Percentiles rank a stretch among this genome's conserved stretches.
phyloP scores from a whole-genome alignment of 2,888 invertebrate species.

The Mamestra brassicae region DNA sequence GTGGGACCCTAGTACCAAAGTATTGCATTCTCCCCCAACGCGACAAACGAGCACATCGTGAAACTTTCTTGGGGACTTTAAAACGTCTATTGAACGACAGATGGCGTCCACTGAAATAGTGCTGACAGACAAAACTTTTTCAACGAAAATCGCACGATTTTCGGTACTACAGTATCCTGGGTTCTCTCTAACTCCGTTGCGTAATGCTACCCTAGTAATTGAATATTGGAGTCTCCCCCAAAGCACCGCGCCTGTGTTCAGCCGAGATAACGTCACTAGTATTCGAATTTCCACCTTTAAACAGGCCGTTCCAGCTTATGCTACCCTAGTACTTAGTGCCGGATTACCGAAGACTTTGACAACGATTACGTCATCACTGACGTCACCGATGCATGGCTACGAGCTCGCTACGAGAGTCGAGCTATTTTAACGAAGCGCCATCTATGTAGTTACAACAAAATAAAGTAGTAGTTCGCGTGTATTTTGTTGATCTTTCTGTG shows the following conservation, averaged over 20 bases:
- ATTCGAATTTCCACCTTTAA: background rate
- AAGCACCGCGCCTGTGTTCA: conserved; percentile 12
- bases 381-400: background rate
- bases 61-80: conserved; percentile 2
- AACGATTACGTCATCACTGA: conserved; percentile 25
- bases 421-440: background rate
- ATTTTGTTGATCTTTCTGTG: no score
- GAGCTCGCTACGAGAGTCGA: background rate
- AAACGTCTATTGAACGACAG: background rate
- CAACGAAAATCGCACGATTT: background rate
- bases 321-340: conserved; percentile 27
- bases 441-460: background rate
- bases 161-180: background rate
- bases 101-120: background rate
- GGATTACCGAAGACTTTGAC: conserved; percentile 16
- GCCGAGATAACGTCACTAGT: background rate
- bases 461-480: no score
- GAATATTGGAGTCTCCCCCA: conserved; percentile 40
- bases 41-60: background rate
- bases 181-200: background rate
- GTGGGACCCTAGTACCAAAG: conserved; percentile 34
- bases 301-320: conserved; percentile 17
- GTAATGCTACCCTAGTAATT: conserved; percentile 33
- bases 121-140: background rate
- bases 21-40: conserved; percentile 25